Conservation (phyloP, 2,797 vertebrate species). For the Crocidura indochinensis region DNA sequence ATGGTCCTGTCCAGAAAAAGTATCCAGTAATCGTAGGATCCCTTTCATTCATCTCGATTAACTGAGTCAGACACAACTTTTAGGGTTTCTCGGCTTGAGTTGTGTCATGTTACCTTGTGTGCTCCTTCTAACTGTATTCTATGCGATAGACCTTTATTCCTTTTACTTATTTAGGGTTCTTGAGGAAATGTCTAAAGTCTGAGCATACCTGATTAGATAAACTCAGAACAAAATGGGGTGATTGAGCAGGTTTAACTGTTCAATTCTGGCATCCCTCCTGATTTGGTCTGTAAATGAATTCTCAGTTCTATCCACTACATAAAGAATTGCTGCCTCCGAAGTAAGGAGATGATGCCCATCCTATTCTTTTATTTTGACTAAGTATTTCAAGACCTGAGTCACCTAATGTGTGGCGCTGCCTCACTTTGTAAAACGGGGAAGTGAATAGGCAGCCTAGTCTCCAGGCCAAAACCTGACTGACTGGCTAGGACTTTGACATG, state of each 20-base stretch:
- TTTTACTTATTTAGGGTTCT: neutral
- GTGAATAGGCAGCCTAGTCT: neutral
- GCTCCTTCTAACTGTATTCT: neutral
- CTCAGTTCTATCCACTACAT: neutral
- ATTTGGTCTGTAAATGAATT: neutral
- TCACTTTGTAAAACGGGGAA: constrained; percentile 4
- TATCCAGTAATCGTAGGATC: neutral
- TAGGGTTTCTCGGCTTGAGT: neutral
- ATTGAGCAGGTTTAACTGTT: neutral
- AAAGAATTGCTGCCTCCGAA: neutral
- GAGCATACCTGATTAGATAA: neutral
- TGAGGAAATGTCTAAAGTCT: neutral
- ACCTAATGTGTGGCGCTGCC: neutral
- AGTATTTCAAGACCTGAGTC: neutral
- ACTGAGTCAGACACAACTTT: neutral
- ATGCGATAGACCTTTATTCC: neutral
- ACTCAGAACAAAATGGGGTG: neutral
- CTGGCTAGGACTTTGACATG: neutral
- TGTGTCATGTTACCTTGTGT: neutral
- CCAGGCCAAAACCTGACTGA: neutral
- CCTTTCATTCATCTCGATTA: neutral
- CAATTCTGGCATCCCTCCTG: neutral
- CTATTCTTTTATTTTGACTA: constrained; percentile 3
- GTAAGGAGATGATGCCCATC: neutral
- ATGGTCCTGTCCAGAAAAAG: neutral